Conservation (phyloP, 1,140 invertebrate genomes). For the Drosophila micromelanica region DNA sequence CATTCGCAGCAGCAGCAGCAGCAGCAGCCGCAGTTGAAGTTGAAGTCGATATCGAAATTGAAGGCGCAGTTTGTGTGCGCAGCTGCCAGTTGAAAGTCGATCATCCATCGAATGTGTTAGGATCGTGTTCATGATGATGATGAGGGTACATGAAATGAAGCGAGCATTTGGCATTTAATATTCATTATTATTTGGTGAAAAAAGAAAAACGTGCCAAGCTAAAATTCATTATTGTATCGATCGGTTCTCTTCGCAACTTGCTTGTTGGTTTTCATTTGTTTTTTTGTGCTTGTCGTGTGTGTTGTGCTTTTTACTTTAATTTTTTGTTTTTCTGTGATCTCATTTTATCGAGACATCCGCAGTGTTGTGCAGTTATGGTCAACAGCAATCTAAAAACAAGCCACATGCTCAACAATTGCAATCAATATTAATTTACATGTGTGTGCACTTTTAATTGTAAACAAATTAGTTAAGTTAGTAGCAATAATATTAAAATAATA, state of each 20-base stretch:
- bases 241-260: slow-evolving; percentile 2
- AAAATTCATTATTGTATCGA: not conserved
- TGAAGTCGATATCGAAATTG: slow-evolving; percentile 33
- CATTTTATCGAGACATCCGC: slow-evolving; percentile 16
- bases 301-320: slow-evolving; percentile 11
- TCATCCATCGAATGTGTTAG: slow-evolving; percentile 19
- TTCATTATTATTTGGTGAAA: not conserved
- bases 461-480: slow-evolving; percentile 5
- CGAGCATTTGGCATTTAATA: slow-evolving; percentile 28
- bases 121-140: not conserved
- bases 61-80: slow-evolving; percentile 58
- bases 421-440: slow-evolving; percentile 13
- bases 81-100: slow-evolving; percentile 53
- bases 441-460: not conserved
- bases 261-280: too few relatives aligned
- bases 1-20: slow-evolving; percentile 25
- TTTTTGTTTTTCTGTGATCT: slow-evolving; percentile 11
- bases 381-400: slow-evolving; percentile 69
- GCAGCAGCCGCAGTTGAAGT: slow-evolving; percentile 3
- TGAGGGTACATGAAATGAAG: slow-evolving; percentile 54
- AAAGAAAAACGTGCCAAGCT: not conserved
- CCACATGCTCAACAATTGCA: slow-evolving; percentile 41
- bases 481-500: slow-evolving; percentile 5
- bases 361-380: slow-evolving; percentile 57
- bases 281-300: slow-evolving; percentile 24